phyloP scores from a whole-genome alignment of 2,888 invertebrate genomes.

The Cephus nigrinus region DNA sequence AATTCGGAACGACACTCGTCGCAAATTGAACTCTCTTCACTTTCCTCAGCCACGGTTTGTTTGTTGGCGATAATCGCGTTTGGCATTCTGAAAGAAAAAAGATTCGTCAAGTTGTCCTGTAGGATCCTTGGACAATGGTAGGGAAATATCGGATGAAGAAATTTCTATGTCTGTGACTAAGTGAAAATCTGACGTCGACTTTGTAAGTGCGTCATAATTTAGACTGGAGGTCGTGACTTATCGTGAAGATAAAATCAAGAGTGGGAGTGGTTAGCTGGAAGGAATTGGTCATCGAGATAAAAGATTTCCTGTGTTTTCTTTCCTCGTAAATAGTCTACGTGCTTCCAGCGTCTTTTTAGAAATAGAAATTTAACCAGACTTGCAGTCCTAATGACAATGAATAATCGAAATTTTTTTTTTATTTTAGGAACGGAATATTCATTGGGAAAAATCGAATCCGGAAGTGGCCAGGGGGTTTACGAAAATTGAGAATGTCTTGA shows the following conservation, averaged over 20 bases:
- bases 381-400: not conserved
- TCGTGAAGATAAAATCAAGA: not conserved
- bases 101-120: not conserved
- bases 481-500: not conserved
- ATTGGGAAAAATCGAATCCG: not conserved
- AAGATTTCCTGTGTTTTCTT: not conserved
- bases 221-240: not conserved
- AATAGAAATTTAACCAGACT: not conserved
- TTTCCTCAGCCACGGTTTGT: slow-evolving; percentile 30
- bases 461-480: not conserved
- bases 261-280: not conserved
- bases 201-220: not conserved
- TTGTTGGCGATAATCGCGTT: slow-evolving; percentile 10
- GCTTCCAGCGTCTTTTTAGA: not conserved
- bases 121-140: not conserved
- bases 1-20: slow-evolving; percentile 46
- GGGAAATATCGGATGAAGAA: not conserved
- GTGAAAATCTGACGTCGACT: not conserved
- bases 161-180: not conserved
- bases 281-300: not conserved
- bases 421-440: not conserved
- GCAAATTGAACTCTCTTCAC: slow-evolving; percentile 41
- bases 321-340: not conserved
- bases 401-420: not conserved
- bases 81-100: slow-evolving; percentile 2